Evolutionary conservation across 1,140 invertebrate species (phyloP), one percentile per base, ranked within the genome.

Genomic region (Bombus pyrosoma): DNA sequence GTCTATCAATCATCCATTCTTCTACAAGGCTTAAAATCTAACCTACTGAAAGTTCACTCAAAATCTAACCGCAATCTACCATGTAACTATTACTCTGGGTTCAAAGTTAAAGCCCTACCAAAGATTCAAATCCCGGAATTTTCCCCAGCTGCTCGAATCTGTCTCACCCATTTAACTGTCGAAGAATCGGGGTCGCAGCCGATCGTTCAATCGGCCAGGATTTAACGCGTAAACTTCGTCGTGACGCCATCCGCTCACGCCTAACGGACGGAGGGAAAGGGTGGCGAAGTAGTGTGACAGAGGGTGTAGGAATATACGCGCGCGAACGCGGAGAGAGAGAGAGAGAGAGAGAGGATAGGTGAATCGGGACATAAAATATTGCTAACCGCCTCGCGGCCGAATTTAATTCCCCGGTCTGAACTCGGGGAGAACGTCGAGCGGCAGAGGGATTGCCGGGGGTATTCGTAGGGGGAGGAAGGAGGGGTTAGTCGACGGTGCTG

Each of bases 321-420:
- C 28, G n/a, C 12, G 28, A 62, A n/a, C 10, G 59, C n/a, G 64
- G 9, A 18, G 25, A 37, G 32, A 9, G 64, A 9, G 32, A 28
- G 10, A 12, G 43, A 62, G 57, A n/a, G 22, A 32, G 37, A 6
- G 79, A 28, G 34, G 64, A 75, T 62, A 69, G 59, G 83, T 72
- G 83, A 85, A 81, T 82, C 77, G 85, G 87, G 86, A 81, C 88
- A 85, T 90, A 90, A 90, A 90, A 90, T 90, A 89, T 91, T 91
- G 90, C 80, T 84, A 91, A 89, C 88, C 83, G 75, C 81, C 85
- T 83, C 84, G 82, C 85, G 85, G 73, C 78, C 87, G 87, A 91
- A 91, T 91, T 91, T 91, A 91, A 91, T 91, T 91, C 89, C 82
- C 89, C 57, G 79, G 62, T 53, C 90, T 79, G 85, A 83, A 90